Base-by-base conservation (phyloP, 2,888 invertebrate species). In the Crioceris asparagi region DNA sequence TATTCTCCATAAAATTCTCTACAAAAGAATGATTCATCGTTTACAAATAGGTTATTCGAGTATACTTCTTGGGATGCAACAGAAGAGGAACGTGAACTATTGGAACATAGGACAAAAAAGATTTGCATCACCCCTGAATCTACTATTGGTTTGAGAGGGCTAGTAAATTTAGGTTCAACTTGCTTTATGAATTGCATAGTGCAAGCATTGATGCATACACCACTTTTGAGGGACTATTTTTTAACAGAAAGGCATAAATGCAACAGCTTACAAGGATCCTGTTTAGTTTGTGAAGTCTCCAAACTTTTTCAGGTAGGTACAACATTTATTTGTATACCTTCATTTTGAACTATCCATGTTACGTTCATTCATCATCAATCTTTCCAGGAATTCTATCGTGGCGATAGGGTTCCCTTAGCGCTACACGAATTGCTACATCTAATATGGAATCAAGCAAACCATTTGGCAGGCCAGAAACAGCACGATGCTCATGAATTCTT, bases 401-500 rank as follows among this genome's bases (percentile, higher is more conserved):
- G 93, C 16, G 81, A 83, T 32, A 80, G 83, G 55, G 79, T 82
- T 2, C 93, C 96, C 0, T 68, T 94, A 56, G 88, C 88, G 17
- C 75, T 96, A 35, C 87, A 88, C 62, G 81, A 87, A 31, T 70
- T 97, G 42, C 72, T 97, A 45, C 87, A 93, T 67, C 71, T 93
- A 57, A 92, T 93, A 55, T 97, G 93, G 94, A 91, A 87, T n/a
- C 90, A 94, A 66, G 92, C 91, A 29, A 77, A 83, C 37, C 90
- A 94, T 62, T 73, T 96, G 52, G 91, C 93, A 17, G 92, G 93
- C 34, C 91, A 93, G 61, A 96, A 97, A 60, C 94, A 97, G 64
- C 96, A 97, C 64, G 97, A 98, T 64, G 97, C 97, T 16, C 97
- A 98, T 59, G 97, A 98, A 69, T 97, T 97, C 68, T 91, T 97